Evolutionary conservation across 2,113 vertebrate genomes (phyloP), one percentile per base, ranked within the genome.

Genomic region (Formicarius rufipectus): DNA sequence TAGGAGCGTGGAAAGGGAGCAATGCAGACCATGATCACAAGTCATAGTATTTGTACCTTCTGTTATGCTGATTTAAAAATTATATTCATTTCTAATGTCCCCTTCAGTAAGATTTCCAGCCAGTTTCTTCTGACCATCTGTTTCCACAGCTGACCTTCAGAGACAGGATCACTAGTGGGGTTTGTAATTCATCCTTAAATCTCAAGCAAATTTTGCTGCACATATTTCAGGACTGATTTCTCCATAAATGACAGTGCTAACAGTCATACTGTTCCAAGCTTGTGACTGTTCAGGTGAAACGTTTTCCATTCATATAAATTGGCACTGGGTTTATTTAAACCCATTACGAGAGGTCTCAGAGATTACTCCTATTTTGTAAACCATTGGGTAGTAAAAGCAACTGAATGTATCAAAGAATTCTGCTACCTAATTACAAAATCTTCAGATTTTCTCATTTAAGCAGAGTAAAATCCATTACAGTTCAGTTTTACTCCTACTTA

Each of bases 361-460:
- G 76, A 77, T 82, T 7, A 77, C 56, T 93, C 27, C 49, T 81
- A 37, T 89, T 93, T 93, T 94, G 78, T 96, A 96, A 95, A 78
- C 53, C 50, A 42, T 0, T 86, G 63, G 39, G 25, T 84, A 96
- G 77, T 52, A 94, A 94, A 93, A 93, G 50, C 75, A 93, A 79
- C 39, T 21, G 55, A 89, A 95, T 37, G 37, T 81, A 67, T 69
- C 82, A 75, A 76, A 89, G 73, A 91, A 77, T 90, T 75, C 58
- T 85, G 33, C 47, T 58, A 66, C 64, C 47, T 89, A 84, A 91
- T 69, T 64, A 82, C n/a, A 90, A 72, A 93, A 85, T 64, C 39
- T 91, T 19, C 58, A 84, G 59, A 30, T 90, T 93, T 95, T 74
- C 76, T 94, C 35, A 55, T 91, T 90, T 88, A 77, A 88, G 50